Evolutionary conservation across 2,797 vertebrate genomes (phyloP).

Genomic region (Xiphorhynchus erythropygius): DNA sequence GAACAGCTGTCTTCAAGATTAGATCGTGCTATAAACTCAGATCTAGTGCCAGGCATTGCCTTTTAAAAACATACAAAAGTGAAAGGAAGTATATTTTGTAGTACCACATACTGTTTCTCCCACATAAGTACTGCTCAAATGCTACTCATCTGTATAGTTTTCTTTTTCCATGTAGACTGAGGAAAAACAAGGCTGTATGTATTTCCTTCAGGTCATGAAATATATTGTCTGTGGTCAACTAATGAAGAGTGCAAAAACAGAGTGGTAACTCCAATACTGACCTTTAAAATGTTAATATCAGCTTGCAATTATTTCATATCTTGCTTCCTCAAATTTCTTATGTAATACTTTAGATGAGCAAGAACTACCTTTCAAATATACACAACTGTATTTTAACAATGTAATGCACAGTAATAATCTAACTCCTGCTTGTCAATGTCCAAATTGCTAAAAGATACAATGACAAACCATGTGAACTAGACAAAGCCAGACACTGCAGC

Average conservation of each 20-base stretch:
- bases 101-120: neutral
- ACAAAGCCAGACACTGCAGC: neutral
- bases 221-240: neutral
- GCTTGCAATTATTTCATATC: neutral
- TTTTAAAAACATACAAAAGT: neutral
- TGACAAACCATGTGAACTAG: neutral
- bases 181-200: neutral
- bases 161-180: neutral
- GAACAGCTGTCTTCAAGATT: neutral
- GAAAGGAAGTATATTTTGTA: neutral
- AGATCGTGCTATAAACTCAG: neutral
- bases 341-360: neutral
- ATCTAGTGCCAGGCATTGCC: neutral
- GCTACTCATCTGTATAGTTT: neutral
- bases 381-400: neutral
- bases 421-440: neutral
- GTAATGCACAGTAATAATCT: neutral
- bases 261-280: neutral
- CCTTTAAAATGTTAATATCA: neutral
- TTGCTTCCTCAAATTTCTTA: neutral
- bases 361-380: neutral
- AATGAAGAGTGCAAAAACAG: neutral
- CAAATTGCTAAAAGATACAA: neutral
- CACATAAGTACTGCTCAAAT: neutral
- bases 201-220: neutral